phyloP scores from a whole-genome alignment of 2,797 vertebrate species.

The Uromys caudimaculatus region DNA sequence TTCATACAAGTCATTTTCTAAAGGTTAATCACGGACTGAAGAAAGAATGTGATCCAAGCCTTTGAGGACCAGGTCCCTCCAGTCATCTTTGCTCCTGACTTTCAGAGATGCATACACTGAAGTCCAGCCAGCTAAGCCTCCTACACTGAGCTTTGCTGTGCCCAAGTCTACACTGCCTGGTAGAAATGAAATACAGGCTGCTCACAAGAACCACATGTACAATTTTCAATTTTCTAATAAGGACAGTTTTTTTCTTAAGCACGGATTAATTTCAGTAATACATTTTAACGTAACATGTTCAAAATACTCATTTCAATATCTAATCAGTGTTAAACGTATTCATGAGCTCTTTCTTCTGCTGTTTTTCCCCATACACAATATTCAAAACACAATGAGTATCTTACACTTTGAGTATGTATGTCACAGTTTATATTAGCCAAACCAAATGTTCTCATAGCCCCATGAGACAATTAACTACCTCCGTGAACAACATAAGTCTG shows the following conservation, averaged over 20 bases:
- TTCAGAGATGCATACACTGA: neutral
- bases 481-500: neutral
- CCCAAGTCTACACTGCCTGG: neutral
- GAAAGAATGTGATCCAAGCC: neutral
- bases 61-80: neutral
- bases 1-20: neutral
- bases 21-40: neutral
- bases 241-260: neutral
- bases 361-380: neutral
- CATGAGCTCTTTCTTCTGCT: neutral
- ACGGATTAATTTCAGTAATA: neutral
- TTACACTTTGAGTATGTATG: neutral
- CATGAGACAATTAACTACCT: neutral
- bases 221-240: neutral
- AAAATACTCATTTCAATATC: slow-evolving; percentile 25
- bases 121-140: neutral
- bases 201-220: neutral
- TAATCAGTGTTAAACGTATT: neutral
- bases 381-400: neutral
- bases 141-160: neutral
- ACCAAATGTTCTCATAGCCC: neutral
- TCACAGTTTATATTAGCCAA: neutral
- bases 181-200: neutral
- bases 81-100: neutral
- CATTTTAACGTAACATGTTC: neutral